Percentiles rank a stretch among this genome's conserved stretches.
phyloP scores from a whole-genome alignment of 53 echinoderm and acorn worm species.

The Hippasteria phrygiana region DNA sequence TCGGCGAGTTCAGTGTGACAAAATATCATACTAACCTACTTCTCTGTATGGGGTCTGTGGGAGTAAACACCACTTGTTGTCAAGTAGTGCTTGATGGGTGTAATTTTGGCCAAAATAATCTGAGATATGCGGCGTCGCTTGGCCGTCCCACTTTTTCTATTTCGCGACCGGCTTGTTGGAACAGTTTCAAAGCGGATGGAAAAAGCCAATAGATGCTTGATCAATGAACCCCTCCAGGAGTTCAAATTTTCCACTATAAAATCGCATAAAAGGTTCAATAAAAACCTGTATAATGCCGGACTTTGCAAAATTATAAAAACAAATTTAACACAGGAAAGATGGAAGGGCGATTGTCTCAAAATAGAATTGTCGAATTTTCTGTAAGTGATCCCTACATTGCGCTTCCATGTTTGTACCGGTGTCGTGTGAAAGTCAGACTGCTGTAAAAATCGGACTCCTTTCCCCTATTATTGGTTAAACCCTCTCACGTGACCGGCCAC shows the following conservation, averaged over 20 bases:
- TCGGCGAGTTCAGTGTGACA: neutral
- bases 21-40: neutral
- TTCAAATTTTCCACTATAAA: neutral
- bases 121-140: neutral
- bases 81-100: conserved; percentile 19
- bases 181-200: neutral
- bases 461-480: no score
- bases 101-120: neutral
- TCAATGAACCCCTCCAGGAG: neutral
- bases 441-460: no score
- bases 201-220: neutral
- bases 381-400: no score
- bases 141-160: neutral
- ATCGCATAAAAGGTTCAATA: neutral
- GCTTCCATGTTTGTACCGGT: no score
- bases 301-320: neutral
- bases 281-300: neutral
- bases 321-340: neutral
- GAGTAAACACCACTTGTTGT: conserved; percentile 37
- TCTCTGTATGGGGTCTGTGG: conserved; percentile 34
- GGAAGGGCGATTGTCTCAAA: no score
- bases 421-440: no score
- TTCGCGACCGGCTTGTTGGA: neutral
- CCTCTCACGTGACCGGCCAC: no score
- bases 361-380: no score